Evolutionary conservation across 92 coral and sea anemone species (phyloP), one percentile per base, ranked within the genome.

Genomic region (Porites divaricata): DNA sequence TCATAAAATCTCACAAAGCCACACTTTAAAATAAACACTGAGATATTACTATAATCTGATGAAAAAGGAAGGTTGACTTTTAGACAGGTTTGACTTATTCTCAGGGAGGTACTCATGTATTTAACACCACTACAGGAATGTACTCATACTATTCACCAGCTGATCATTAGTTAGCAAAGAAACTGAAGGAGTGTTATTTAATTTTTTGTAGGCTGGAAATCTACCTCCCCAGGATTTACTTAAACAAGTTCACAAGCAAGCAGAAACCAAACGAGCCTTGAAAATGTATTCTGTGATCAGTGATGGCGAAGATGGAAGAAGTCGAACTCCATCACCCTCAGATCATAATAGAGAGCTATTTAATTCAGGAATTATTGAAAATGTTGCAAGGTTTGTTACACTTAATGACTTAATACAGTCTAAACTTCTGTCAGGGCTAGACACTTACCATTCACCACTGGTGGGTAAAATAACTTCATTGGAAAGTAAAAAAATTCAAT

Each of bases 241-340:
- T 2, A 88, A 89, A 12, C 91, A 88, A 75, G 95, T 94, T 79
- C 93, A 94, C 83, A 93, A 94, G 61, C 95, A 94, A 59, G 95
- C 92, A 21, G 95, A 91, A n/a, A 81, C 88, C 28, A 92, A 89
- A 67, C 86, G 93, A 54, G 84, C 92, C 19, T 88, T 92, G 28
- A 89, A 89, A 76, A 88, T 92, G 91, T 90, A 92, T 69, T 87
- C 98, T 23, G 95, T 86, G 62, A 72, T 87, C 41, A 89, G 93
- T 59, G 98, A 94, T 45, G 92, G 89, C 13, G 95, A 94, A 25
- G 98, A 94, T 48, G 89, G 87, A 12, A 71, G 64, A 52, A 59
- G 84, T 21, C 83, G 95, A 67, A 89, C 90, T 54, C 92, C 95
- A 11, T 89, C 95, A n/a, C 90, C 95, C 21, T 83, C 74, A 21